phyloP scores from a whole-genome alignment of 2,888 invertebrate species.

The Andrena haemorrhoa region DNA sequence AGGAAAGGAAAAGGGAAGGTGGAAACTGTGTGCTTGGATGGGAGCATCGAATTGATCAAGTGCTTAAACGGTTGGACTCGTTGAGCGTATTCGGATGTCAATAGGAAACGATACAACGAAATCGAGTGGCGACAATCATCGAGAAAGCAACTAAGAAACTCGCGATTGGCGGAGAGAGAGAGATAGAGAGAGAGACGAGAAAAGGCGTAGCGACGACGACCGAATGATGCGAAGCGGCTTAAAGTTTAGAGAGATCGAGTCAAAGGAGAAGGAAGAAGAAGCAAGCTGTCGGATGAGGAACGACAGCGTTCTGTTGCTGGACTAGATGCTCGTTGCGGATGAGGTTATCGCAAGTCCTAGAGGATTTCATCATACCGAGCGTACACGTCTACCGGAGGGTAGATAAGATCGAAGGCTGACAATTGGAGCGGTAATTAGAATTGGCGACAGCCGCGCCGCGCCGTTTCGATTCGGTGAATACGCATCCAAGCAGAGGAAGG shows the following conservation, averaged over 20 bases:
- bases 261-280: constrained; percentile 8
- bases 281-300: not conserved
- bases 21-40: constrained; percentile 29
- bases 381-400: no score
- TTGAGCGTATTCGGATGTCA: not conserved
- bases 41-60: constrained; percentile 26
- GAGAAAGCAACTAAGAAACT: no score
- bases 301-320: not conserved
- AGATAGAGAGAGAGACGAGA: no score
- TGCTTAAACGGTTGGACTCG: not conserved
- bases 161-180: no score
- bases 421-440: not conserved
- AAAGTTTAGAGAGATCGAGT: constrained; percentile 22
- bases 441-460: not conserved
- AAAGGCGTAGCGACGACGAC: not conserved
- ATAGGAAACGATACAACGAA: not conserved
- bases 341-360: not conserved
- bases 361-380: not conserved
- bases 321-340: not conserved
- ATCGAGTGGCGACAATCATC: no score
- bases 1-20: constrained; percentile 27
- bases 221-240: constrained; percentile 60
- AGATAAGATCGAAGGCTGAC: no score
- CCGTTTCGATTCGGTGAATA: constrained; percentile 7
- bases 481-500: not conserved